Conservation (phyloP, 1,140 invertebrate species). For the Drosophila kikkawai region DNA sequence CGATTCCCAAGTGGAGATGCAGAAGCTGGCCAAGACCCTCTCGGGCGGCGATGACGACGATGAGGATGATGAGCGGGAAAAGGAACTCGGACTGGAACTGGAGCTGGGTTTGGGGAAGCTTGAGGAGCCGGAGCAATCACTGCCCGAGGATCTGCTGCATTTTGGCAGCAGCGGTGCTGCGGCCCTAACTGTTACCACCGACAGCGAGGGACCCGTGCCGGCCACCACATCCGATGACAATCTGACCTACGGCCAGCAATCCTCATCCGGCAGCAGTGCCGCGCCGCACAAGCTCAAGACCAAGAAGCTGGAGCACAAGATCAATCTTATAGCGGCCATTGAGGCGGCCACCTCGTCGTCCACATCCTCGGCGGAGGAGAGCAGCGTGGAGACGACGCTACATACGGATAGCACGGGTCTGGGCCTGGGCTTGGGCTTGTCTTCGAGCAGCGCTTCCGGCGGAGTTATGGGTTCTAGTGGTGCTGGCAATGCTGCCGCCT, state of each 20-base stretch:
- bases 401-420: constrained; percentile 21
- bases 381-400: constrained; percentile 62
- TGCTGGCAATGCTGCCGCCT: not conserved
- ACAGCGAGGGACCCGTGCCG: constrained; percentile 76
- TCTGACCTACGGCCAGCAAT: constrained; percentile 32
- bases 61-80: not conserved
- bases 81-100: not conserved
- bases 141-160: constrained; percentile 68
- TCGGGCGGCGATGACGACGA: constrained; percentile 1
- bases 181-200: constrained; percentile 41
- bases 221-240: constrained; percentile 82
- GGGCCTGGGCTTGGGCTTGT: not conserved
- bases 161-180: constrained; percentile 60
- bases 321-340: constrained; percentile 80
- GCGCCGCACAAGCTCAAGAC: constrained; percentile 73
- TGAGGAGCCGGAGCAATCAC: constrained; percentile 34
- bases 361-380: constrained; percentile 78
- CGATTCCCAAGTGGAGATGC: constrained; percentile 64
- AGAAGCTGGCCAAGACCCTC: not conserved
- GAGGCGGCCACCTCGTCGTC: constrained; percentile 82
- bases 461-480: not conserved
- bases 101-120: not conserved
- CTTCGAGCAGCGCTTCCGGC: not conserved
- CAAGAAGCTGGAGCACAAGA: constrained; percentile 81
- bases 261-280: not conserved